A percentile compares a stretch with the other conserved stretches of the same genome.
These are phyloP conservation scores for Emydocephalus ijimae DNA, from an alignment of 2,113 vertebrate genomes.

Conservation along the genomic window DNA sequence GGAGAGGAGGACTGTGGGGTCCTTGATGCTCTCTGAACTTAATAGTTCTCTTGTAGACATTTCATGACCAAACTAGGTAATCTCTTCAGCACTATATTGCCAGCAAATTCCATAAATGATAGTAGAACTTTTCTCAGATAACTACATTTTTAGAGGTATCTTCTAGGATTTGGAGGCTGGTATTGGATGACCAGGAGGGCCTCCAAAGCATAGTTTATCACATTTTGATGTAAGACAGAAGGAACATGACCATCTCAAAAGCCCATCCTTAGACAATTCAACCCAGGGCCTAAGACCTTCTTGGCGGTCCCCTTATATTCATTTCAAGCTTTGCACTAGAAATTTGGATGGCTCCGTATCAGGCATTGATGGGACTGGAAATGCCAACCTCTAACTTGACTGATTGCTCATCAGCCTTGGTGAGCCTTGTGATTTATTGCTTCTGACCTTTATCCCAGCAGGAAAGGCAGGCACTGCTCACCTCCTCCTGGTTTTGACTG, in stretches of 20 bases:
- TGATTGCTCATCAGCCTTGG: neutral
- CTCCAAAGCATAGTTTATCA: neutral
- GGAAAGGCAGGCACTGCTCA: neutral
- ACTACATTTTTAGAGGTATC: neutral
- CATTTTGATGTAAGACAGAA: neutral
- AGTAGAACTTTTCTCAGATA: neutral
- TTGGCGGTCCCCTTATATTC: neutral
- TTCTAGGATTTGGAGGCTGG: neutral
- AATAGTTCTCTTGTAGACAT: neutral
- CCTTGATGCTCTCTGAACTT: neutral
- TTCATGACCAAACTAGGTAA: neutral
- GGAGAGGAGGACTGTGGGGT: neutral
- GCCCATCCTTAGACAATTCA: neutral
- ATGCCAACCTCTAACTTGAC: neutral
- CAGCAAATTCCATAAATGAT: neutral
- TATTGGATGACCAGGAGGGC: neutral
- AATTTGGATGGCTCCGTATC: accelerated
- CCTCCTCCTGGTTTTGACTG: constrained; percentile 21
- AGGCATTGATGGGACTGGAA: neutral
- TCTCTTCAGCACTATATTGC: neutral
- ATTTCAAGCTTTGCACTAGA: too few species aligned
- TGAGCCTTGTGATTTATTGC: neutral
- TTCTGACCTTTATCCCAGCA: constrained; percentile 5
- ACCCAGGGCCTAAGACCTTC: neutral
- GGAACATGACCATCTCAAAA: neutral